Conservation (phyloP, 2,113 vertebrate genomes). For the Ginglymostoma cirratum region DNA sequence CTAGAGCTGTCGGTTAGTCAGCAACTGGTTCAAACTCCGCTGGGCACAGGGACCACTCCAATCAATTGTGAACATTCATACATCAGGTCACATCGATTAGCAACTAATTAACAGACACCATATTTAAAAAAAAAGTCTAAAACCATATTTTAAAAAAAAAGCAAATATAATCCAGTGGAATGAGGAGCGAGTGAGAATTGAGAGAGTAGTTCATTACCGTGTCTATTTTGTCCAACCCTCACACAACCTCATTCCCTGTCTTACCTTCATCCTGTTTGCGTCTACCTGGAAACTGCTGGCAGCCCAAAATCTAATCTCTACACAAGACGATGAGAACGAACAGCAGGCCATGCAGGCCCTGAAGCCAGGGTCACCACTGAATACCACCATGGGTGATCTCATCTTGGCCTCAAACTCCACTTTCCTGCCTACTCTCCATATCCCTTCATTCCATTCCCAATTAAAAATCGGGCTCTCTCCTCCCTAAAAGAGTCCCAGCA, state of each 20-base stretch:
- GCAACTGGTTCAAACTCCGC: background rate
- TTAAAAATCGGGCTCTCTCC: no score
- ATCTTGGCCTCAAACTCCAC: no score
- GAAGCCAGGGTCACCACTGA: no score
- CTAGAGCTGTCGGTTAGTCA: background rate
- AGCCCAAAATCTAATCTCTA: background rate
- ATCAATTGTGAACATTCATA: background rate
- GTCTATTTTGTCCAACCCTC: background rate
- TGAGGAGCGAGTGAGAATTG: background rate
- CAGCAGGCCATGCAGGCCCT: no score
- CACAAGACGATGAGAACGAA: background rate
- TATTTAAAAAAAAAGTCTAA: no score
- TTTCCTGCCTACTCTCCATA: no score
- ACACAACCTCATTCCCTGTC: background rate
- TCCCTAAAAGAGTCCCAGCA: no score
- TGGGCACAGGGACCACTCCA: no score
- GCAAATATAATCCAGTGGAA: background rate
- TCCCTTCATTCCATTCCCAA: no score
- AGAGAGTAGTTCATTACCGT: background rate
- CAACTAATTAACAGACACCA: background rate
- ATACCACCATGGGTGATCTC: no score
- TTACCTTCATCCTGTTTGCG: no score
- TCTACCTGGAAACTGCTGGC: background rate
- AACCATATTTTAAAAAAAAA: background rate
- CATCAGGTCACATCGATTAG: background rate